These are phyloP conservation scores for Cuniculus paca DNA, from an alignment of 2,797 vertebrate genomes.

Conservation along the genomic window DNA sequence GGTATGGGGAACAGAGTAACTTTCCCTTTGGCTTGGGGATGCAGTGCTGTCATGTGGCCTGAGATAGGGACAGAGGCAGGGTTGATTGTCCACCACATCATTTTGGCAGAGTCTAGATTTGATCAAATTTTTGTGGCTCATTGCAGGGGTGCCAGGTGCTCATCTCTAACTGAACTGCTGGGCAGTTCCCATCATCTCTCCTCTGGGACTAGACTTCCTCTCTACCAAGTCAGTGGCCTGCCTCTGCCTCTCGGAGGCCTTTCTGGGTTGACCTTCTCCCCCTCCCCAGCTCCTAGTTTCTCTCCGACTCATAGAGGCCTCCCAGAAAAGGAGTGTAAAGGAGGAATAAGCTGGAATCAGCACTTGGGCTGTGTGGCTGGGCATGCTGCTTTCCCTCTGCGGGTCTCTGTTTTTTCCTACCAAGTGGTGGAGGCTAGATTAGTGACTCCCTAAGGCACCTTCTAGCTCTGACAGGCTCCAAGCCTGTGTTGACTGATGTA, in stretches of 20 bases:
- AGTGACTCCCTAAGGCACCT: conserved; percentile 80
- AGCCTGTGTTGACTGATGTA: conserved; percentile 83
- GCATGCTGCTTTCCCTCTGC: conserved; percentile 45
- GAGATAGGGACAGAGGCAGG: neutral
- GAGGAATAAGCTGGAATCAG: neutral
- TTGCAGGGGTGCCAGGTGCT: neutral
- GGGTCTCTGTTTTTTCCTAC: conserved; percentile 57
- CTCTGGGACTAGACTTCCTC: neutral
- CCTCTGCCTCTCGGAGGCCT: neutral
- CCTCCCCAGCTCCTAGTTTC: neutral
- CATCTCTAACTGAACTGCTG: neutral
- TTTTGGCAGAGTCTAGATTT: conserved; percentile 29
- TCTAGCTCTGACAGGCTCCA: conserved; percentile 77
- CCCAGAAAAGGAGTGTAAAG: neutral
- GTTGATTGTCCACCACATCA: neutral
- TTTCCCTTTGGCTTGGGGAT: conserved; percentile 42
- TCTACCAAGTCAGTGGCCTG: neutral
- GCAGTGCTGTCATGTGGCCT: neutral
- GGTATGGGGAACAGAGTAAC: neutral
- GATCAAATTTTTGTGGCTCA: neutral
- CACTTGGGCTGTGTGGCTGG: conserved; percentile 69
- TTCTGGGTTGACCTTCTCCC: neutral
- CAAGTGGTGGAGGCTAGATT: conserved; percentile 48
- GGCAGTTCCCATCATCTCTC: neutral
- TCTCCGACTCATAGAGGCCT: neutral